These are phyloP conservation scores for Sebastes wilsoni DNA, from an alignment of 2,797 vertebrate species.

Conservation along the genomic window DNA sequence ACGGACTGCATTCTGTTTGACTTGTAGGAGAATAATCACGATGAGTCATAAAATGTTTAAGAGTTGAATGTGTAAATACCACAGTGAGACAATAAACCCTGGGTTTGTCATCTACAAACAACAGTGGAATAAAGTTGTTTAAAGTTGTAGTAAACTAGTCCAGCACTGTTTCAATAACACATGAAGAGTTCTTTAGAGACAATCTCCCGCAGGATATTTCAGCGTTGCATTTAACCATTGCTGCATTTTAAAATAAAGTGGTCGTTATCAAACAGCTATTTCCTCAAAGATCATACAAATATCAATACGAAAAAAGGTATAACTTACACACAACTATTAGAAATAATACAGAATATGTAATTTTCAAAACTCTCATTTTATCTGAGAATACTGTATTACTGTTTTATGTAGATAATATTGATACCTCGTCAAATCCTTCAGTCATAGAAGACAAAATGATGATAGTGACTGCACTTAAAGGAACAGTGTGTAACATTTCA, in stretches of 20 bases:
- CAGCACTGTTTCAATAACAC: neutral
- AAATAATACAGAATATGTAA: no score
- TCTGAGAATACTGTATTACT: no score
- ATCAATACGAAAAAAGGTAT: neutral
- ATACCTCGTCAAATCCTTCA: neutral
- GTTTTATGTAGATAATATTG: neutral
- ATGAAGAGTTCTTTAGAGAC: neutral
- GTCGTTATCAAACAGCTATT: neutral
- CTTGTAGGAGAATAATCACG: neutral
- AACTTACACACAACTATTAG: no score
- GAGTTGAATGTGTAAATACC: neutral
- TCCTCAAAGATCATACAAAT: neutral
- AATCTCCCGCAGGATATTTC: neutral
- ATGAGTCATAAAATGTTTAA: neutral
- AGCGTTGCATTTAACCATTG: no score
- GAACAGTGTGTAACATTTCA: no score
- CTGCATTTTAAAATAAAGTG: no score
- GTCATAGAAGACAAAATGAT: neutral
- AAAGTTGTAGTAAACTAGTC: neutral
- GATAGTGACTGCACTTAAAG: neutral
- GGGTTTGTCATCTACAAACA: neutral
- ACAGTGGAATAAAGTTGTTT: neutral
- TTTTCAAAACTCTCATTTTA: no score
- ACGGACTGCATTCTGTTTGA: neutral
- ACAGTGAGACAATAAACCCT: neutral